These are phyloP conservation scores for Bovichtus diacanthus DNA, from an alignment of 2,797 vertebrate species.

Conservation along the genomic window DNA sequence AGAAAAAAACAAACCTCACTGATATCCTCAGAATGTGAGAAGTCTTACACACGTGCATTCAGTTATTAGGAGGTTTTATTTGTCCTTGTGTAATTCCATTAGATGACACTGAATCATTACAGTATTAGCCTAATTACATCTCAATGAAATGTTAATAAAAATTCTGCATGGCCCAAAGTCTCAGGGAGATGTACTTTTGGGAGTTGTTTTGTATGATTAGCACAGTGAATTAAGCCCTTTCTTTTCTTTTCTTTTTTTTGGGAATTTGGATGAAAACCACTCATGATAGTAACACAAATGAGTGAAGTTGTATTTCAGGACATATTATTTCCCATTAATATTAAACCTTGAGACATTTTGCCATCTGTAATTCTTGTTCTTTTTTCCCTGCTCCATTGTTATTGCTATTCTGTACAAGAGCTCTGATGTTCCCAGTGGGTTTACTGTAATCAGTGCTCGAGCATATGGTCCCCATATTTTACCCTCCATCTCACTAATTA, in stretches of 20 bases:
- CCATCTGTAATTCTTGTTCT: slow-evolving; percentile 9
- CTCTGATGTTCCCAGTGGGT: slow-evolving; percentile 54
- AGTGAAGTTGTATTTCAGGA: slow-evolving; percentile 19
- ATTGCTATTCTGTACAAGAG: slow-evolving; percentile 43
- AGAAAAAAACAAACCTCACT: not conserved
- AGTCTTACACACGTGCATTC: slow-evolving; percentile 12
- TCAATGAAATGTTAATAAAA: slow-evolving; percentile 59
- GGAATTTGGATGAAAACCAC: slow-evolving; percentile 33
- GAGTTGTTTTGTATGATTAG: slow-evolving; percentile 55
- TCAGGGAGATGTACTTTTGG: slow-evolving; percentile 43
- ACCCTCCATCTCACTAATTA: slow-evolving; percentile 56
- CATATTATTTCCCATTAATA: slow-evolving; percentile 19
- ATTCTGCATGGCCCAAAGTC: slow-evolving; percentile 44
- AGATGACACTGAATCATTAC: slow-evolving; percentile 52
- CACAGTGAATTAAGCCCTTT: slow-evolving; percentile 28
- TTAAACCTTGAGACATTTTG: slow-evolving; percentile 37
- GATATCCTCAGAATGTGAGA: slow-evolving; percentile 5
- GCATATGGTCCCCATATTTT: slow-evolving; percentile 67
- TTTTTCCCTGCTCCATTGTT: slow-evolving; percentile 36
- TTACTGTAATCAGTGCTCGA: slow-evolving; percentile 60
- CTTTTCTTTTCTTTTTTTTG: too few species aligned
- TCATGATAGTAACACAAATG: slow-evolving; percentile 1
- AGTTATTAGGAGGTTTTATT: slow-evolving; percentile 42
- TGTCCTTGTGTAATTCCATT: slow-evolving; percentile 44
- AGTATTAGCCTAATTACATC: slow-evolving; percentile 62